Evolutionary conservation across 2,888 invertebrate genomes (phyloP).

Genomic region (Lasioglossum leucozonium): DNA sequence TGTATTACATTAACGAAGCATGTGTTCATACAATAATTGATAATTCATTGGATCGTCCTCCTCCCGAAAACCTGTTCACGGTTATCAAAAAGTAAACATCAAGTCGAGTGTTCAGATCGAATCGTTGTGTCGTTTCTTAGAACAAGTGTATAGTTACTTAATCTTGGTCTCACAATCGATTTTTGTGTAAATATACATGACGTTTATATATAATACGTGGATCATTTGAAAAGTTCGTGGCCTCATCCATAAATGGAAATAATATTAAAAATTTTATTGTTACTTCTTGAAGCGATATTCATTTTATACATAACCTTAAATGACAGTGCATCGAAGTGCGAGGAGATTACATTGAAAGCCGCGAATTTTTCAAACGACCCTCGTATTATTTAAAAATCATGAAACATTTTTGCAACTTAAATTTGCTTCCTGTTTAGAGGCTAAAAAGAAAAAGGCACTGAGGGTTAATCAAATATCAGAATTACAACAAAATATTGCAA

Average conservation of each 20-base stretch:
- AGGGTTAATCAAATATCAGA: slow-evolving; percentile 51
- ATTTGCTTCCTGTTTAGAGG: slow-evolving; percentile 54
- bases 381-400: not conserved
- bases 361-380: too few relatives aligned
- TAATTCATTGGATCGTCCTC: not conserved
- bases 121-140: not conserved
- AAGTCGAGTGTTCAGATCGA: not conserved
- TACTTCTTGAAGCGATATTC: too few relatives aligned
- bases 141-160: not conserved
- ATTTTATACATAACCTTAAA: too few relatives aligned
- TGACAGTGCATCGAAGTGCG: too few relatives aligned
- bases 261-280: too few relatives aligned
- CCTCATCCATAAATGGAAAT: too few relatives aligned
- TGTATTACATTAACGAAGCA: not conserved
- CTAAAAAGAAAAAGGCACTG: slow-evolving; percentile 42
- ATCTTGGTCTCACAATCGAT: not conserved
- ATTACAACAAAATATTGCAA: slow-evolving; percentile 60
- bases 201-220: not conserved
- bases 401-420: not conserved
- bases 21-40: not conserved
- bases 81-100: not conserved
- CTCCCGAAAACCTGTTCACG: not conserved
- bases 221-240: too few relatives aligned
- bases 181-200: not conserved
- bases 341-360: too few relatives aligned